Evolutionary conservation across 2,888 invertebrate species (phyloP), one percentile per base, ranked within the genome.

Genomic region (Drosophila fulvimacula): DNA sequence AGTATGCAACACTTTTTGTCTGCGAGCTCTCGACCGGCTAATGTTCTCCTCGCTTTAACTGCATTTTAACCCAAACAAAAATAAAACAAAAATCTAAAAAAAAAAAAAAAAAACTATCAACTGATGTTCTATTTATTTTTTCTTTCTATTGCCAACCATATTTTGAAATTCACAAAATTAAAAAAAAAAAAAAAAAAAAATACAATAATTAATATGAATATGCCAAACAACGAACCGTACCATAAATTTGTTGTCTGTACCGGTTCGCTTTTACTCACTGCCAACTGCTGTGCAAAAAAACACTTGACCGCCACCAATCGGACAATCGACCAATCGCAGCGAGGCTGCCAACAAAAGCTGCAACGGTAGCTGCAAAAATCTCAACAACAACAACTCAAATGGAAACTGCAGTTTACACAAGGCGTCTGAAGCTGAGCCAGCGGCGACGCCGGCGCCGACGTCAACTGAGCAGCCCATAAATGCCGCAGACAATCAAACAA

Each of bases 201-300:
- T n/a, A 60, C 34, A 49, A 70, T 32, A 17, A 27, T 27, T 24
- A 36, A 46, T 36, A 57, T 24, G 36, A 72, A 68, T 68, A 68
- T 70, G 78, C 56, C 56, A 73, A 65, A 71, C 58, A 71, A 76
- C 73, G 77, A 76, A 65, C 63, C 77, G 81, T 64, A 65, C 55
- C 56, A 49, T 69, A 69, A 69, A 65, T 67, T 73, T 82, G 85
- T 85, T 71, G 71, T 61, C 79, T 80, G 89, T 76, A 75, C 68
- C 76, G 90, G 90, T 91, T 89, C 64, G 91, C 90, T 90, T 78
- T 88, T 89, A 90, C 88, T 90, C 88, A 84, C 91, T 91, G 90
- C 88, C 81, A 83, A 90, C 90, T 87, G 88, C 84, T 85, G 84
- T 90, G 85, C 89, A 81, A 76, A 79, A 73, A 72, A 83, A 80